A percentile compares a stretch with the other conserved stretches of the same genome.
Conservation (phyloP, 92 coral and sea anemone species). For the Zoanthus sansibaricus region DNA sequence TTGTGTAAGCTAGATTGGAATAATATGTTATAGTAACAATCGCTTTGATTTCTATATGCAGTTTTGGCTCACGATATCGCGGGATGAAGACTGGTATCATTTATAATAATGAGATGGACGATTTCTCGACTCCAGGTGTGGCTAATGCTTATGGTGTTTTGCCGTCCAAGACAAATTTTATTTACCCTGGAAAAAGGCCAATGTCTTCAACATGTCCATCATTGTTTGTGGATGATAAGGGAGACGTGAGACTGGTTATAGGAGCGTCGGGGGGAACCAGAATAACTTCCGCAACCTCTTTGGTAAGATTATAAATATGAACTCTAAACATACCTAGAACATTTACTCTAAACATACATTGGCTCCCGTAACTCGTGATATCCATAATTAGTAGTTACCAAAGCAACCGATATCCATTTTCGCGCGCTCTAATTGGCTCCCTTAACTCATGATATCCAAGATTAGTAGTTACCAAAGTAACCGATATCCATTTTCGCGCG, state of each 20-base stretch:
- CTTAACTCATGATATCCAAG: too few species aligned
- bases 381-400: too few species aligned
- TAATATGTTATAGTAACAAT: background rate
- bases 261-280: slow-evolving; percentile 83
- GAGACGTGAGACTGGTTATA: slow-evolving; percentile 64
- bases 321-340: too few species aligned
- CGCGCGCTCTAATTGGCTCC: too few species aligned
- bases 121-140: slow-evolving; percentile 74
- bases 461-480: too few species aligned
- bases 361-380: too few species aligned
- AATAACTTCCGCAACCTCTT: slow-evolving; percentile 70
- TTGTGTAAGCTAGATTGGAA: too few species aligned
- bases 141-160: slow-evolving; percentile 53
- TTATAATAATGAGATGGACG: slow-evolving; percentile 80
- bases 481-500: too few species aligned
- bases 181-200: slow-evolving; percentile 77
- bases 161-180: slow-evolving; percentile 72
- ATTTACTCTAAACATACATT: too few species aligned
- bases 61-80: slow-evolving; percentile 70
- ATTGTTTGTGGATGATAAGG: slow-evolving; percentile 57
- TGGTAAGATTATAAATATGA: background rate
- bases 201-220: slow-evolving; percentile 76
- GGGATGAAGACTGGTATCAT: slow-evolving; percentile 73
- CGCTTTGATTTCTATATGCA: background rate
- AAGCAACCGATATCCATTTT: too few species aligned